Evolutionary conservation across 2,888 invertebrate species (phyloP), one percentile per base, ranked within the genome.

Genomic region (Diaphora mendica): DNA sequence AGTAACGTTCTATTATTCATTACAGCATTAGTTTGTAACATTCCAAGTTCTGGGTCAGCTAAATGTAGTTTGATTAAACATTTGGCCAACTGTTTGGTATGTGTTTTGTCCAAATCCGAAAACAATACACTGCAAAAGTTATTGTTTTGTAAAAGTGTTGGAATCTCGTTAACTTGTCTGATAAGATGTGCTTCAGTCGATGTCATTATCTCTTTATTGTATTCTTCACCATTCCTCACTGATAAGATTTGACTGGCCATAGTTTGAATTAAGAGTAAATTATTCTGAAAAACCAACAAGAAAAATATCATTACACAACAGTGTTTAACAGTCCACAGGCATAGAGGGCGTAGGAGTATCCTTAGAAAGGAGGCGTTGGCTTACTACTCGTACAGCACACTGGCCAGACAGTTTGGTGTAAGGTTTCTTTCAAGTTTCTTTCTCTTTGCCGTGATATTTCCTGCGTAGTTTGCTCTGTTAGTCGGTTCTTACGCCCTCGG

Each of bases 251-350:
- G 85, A 0, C 90, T 80, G 3, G 91, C 87, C 84, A 93, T 91
- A 5, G 89, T 83, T 88, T 94, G 95, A 15, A 91, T 82, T 9
- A 93, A 83, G 0, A 94, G 87, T 2, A 95, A 79, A 20, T 92
- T 88, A 72, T 93, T 87, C 95, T 95, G 92, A 77, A 95, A 91
- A 48, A 39, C 42, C 11, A 55, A 42, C 17, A 33, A 23, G 1
- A 23, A 51, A n/a, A 33, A 33, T 20, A 9, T 67, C 7, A 67
- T 26, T 13, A 65, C 39, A n/a, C 39, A 39, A 39, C 11, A 39
- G 9, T n/a, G 9, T 65, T 65, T n/a, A 65, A 20, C 39, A 11
- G 11, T 44, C 15, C 15, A 3, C 42, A 7, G 42, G 13, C 4
- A 42, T 35, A 35, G 5, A 7, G 35, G 42, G 11, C 15, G 15